These are phyloP conservation scores for Steinernema carpocapsae DNA, from an alignment of 2,888 invertebrate genomes.

Conservation along the genomic window DNA sequence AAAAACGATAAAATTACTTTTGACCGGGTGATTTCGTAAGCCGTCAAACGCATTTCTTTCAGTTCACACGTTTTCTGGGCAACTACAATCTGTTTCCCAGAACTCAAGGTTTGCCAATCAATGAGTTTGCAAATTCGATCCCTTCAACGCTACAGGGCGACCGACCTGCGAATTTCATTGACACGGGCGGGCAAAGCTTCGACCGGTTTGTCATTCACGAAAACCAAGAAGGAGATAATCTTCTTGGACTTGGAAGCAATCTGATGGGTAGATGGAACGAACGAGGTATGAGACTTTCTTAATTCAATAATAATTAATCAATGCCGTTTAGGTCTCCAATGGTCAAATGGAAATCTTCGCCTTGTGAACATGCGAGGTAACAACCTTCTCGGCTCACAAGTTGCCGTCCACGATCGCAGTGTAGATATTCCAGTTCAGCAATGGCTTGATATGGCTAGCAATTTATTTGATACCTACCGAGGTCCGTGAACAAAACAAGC, in stretches of 20 bases:
- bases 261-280: constrained; percentile 45
- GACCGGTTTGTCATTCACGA: constrained; percentile 42
- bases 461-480: constrained; percentile 39
- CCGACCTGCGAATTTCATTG: constrained; percentile 19
- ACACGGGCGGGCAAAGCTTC: constrained; percentile 36
- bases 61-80: background rate
- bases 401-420: constrained; percentile 46
- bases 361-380: constrained; percentile 46
- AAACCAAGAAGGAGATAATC: constrained; percentile 27
- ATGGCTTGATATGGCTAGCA: constrained; percentile 49
- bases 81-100: constrained; percentile 20
- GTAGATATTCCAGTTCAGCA: constrained; percentile 45
- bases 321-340: constrained; percentile 39
- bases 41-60: background rate
- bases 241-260: constrained; percentile 30
- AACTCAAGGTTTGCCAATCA: background rate
- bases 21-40: background rate
- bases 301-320: background rate
- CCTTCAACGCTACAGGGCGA: background rate
- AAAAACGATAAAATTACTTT: too few species aligned
- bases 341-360: constrained; percentile 46
- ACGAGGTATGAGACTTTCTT: constrained; percentile 26
- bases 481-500: background rate
- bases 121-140: background rate
- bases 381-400: constrained; percentile 45